Base-by-base conservation (phyloP, 1,140 invertebrate species). In the Cydia fagiglandana region DNA sequence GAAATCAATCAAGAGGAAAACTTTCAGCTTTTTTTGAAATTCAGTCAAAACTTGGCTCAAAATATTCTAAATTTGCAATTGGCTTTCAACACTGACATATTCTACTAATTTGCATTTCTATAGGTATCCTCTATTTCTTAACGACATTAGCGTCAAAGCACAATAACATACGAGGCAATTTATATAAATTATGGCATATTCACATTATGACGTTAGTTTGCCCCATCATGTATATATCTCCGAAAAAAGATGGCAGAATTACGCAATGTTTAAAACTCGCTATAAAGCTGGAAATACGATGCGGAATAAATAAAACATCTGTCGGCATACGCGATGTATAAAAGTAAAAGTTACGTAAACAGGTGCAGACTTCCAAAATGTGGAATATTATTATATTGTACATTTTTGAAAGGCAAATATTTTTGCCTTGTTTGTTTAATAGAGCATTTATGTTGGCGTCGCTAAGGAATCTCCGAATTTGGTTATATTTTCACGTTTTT, bases 251-350 rank as follows among this genome's bases (percentile, higher is more conserved):
- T 79, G 76, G 77, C 81, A 79, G 82, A 79, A 82, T 85, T 86
- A 85, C 83, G 84, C 83, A 85, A 87, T 79, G 85, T 83, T 82
- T 84, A 80, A 82, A 86, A 81, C 79, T 83, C 75, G 81, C 82
- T 84, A 80, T 88, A 86, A 85, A 88, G 79, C 79, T 80, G 82
- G 81, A 86, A 84, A 85, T 84, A 84, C 78, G 80, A 85, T 73
- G 76, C 50, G 78, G 75, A 79, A 82, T 82, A 84, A 86, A 86
- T 86, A 88, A 88, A 86, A 86, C 86, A 86, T 86, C 86, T 88
- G 86, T 83, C 78, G 74, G 83, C 76, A 76, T 53, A 76, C 77
- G 83, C 83, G 84, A 86, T 83, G 79, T 82, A 82, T 81, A 81
- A 84, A 84, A 81, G 78, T 81, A 81, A 84, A 84, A 81, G 78